Percentiles rank a stretch among this genome's conserved stretches.
phyloP scores from a whole-genome alignment of 2,888 invertebrate genomes.

The Lasius platythorax region DNA sequence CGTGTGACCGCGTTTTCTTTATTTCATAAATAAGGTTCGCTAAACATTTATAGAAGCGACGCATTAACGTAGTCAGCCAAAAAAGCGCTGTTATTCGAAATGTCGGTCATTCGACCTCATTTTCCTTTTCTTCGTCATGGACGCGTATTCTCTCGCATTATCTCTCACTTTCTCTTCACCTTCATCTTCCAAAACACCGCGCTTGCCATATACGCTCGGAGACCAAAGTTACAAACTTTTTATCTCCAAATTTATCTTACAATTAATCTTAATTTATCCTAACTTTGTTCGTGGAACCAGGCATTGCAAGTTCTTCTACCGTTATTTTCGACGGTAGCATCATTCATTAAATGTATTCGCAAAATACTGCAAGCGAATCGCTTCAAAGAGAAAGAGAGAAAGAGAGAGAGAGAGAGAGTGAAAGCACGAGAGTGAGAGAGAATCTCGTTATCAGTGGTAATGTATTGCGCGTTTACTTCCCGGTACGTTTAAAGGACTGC shows the following conservation, averaged over 20 bases:
- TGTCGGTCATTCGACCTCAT: constrained; percentile 9
- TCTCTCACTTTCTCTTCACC: constrained; percentile 44
- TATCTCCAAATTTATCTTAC: constrained; percentile 10
- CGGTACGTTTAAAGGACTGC: constrained; percentile 56
- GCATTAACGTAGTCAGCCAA: neutral
- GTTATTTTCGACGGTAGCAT: neutral
- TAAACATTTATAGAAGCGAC: neutral
- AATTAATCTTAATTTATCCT: constrained; percentile 1
- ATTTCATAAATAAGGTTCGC: neutral
- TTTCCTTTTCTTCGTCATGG: constrained; percentile 30
- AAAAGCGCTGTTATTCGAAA: constrained; percentile 14
- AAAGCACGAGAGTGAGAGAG: neutral
- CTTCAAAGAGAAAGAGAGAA: neutral
- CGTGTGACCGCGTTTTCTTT: neutral
- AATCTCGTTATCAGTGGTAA: neutral
- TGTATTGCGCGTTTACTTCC: constrained; percentile 49
- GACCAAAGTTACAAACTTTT: neutral
- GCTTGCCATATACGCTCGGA: neutral
- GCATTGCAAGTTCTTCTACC: neutral
- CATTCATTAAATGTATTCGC: neutral
- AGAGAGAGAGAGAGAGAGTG: neutral
- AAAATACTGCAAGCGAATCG: neutral
- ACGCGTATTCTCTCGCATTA: constrained; percentile 19
- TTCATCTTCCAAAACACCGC: constrained; percentile 34
- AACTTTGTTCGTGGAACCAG: neutral